phyloP scores from a whole-genome alignment of 2,113 vertebrate species.

The Gallinago undulata region DNA sequence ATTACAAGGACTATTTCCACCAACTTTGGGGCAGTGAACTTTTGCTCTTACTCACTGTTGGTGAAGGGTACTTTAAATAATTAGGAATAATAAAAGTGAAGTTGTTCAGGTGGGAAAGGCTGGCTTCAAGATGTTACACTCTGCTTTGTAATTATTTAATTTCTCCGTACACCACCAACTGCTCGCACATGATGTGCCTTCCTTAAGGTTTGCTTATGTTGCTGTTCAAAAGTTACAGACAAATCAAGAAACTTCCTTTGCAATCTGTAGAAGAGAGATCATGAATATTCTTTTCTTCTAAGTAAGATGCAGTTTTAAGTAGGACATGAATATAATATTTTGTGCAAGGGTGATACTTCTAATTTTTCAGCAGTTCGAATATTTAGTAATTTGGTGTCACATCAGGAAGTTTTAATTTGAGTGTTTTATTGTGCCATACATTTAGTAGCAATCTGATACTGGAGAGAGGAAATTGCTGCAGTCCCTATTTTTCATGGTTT shows the following conservation, averaged over 20 bases:
- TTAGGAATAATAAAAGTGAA: neutral
- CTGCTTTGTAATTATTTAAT: neutral
- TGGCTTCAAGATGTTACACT: neutral
- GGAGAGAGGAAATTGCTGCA: constrained; percentile 54
- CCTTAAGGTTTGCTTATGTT: neutral
- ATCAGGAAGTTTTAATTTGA: constrained; percentile 66
- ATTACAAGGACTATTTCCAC: neutral
- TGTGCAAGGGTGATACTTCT: constrained; percentile 3
- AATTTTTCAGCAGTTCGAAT: constrained; percentile 49
- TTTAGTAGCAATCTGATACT: constrained; percentile 44
- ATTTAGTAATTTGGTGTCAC: constrained; percentile 55
- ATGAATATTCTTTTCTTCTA: constrained; percentile 45
- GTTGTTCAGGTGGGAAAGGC: neutral
- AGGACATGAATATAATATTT: constrained; percentile 33
- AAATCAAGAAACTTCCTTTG: constrained; percentile 55
- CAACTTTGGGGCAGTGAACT: neutral
- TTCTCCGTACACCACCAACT: neutral
- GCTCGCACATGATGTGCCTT: neutral
- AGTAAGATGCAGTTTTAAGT: constrained; percentile 34
- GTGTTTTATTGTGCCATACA: constrained; percentile 60
- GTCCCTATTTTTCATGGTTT: constrained; percentile 61
- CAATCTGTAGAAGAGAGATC: constrained; percentile 27
- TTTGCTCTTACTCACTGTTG: neutral
- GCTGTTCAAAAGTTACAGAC: constrained; percentile 8
- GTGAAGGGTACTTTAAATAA: neutral